Evolutionary conservation across 2,113 vertebrate genomes (phyloP).

Genomic region (Tinamus guttatus): DNA sequence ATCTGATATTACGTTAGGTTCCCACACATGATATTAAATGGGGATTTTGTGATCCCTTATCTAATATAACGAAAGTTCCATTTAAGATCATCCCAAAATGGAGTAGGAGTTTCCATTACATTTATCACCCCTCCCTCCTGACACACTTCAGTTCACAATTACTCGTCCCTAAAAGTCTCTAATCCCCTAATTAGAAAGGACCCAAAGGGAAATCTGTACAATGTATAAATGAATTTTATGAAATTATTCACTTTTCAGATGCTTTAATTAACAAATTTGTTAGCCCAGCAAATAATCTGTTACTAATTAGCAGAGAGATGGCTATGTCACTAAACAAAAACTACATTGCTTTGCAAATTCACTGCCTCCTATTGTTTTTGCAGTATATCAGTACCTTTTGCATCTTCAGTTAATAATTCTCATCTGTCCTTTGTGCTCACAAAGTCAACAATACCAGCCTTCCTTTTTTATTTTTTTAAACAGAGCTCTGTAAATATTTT

Average conservation of each 20-base stretch:
- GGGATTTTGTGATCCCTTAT: conserved; percentile 70
- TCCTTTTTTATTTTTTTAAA: not conserved
- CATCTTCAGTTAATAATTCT: not conserved
- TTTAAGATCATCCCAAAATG: conserved; percentile 34
- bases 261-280: conserved; percentile 26
- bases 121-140: conserved; percentile 42
- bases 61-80: conserved; percentile 48
- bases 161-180: not conserved
- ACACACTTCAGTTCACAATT: conserved; percentile 29
- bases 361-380: not conserved
- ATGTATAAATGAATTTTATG: not conserved
- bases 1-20: conserved; percentile 5
- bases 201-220: not conserved
- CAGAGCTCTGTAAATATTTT: not conserved
- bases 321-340: not conserved
- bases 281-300: conserved; percentile 8
- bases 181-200: not conserved
- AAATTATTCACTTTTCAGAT: conserved; percentile 1
- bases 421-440: not conserved
- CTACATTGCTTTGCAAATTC: not conserved
- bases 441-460: not conserved
- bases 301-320: not conserved
- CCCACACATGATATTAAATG: conserved; percentile 52
- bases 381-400: not conserved
- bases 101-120: not conserved